Base-by-base conservation (phyloP, 2,797 vertebrate species). In the Syndactyla subalaris region DNA sequence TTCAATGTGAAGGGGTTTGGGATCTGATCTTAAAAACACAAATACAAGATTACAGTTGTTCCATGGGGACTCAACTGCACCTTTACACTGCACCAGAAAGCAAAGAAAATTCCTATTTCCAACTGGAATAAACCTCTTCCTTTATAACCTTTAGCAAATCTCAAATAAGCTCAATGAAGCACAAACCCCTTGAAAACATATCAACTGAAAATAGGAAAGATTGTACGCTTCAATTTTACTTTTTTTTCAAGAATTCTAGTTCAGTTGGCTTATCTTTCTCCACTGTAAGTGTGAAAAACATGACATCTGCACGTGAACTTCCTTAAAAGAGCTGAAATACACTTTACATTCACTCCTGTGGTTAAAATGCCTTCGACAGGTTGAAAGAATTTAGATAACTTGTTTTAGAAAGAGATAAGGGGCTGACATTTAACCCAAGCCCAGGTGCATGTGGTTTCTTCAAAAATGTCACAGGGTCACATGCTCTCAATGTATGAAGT, bases 391-490 rank as follows among this genome's bases (percentile, higher is more conserved):
- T 96, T 63, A 97, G 97, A 97, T 97, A 88, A 97, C 94, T 97
- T 97, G 96, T 97, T 98, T 98, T 93, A 98, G 96, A 72, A 81
- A 96, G 79, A 97, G 98, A 98, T 98, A 98, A 98, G 89, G 96
- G 95, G 87, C 96, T 98, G 98, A 99, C 98, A 98, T 99, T 98
- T 99, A 98, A 98, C 98, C 97, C 98, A 97, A 96, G 95, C 98
- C 98, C 98, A 99, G 98, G 98, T 99, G 98, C 98, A 94, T 98
- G 98, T 97, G 98, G 98, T 99, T 99, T 99, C 97, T 98, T 98
- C 97, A 98, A 98, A 98, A 98, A 99, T 98, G 98, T 98, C 98
- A 98, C 87, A 94, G 97, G 96, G 96, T 98, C 98, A 98, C 98
- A 97, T 98, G 98, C 98, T 97, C 97, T 96, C 97, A 97, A 97